Conservation (phyloP, 2,888 invertebrate species). For the Arctia plantaginis region DNA sequence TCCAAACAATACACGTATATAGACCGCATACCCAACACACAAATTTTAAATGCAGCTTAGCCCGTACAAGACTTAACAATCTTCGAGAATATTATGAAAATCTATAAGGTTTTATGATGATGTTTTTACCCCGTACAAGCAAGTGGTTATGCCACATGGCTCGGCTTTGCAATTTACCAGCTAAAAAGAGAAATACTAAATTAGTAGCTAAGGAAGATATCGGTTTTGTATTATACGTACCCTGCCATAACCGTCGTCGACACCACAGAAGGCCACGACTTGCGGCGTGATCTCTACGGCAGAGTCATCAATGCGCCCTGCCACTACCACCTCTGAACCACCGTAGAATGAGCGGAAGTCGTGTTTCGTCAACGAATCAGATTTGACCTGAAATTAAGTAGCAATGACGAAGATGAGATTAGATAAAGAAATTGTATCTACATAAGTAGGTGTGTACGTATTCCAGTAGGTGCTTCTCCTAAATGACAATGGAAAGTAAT, state of each 20-base stretch:
- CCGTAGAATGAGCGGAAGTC: constrained; percentile 87
- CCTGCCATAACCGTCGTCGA: constrained; percentile 61
- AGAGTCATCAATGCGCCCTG: constrained; percentile 76
- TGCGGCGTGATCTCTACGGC: constrained; percentile 63
- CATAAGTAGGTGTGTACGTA: background rate
- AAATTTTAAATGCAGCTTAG: too few species aligned
- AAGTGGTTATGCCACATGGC: too few species aligned
- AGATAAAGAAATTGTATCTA: background rate
- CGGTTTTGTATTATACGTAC: constrained; percentile 45
- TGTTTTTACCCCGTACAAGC: too few species aligned
- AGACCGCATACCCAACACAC: too few species aligned
- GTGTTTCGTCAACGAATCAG: constrained; percentile 81
- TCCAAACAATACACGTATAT: too few species aligned
- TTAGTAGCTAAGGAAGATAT: background rate
- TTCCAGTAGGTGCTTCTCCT: background rate
- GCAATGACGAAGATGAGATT: background rate
- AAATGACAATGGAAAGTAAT: background rate
- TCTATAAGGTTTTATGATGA: too few species aligned
- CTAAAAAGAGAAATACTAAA: background rate
- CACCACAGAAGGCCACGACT: constrained; percentile 69
- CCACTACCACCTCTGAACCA: constrained; percentile 89
- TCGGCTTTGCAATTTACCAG: too few species aligned
- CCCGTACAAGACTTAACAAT: too few species aligned
- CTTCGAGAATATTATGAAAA: too few species aligned
- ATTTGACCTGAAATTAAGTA: constrained; percentile 69